These are phyloP conservation scores for Dorcus parallelipipedus DNA, from an alignment of 2,888 invertebrate genomes.

Conservation along the genomic window DNA sequence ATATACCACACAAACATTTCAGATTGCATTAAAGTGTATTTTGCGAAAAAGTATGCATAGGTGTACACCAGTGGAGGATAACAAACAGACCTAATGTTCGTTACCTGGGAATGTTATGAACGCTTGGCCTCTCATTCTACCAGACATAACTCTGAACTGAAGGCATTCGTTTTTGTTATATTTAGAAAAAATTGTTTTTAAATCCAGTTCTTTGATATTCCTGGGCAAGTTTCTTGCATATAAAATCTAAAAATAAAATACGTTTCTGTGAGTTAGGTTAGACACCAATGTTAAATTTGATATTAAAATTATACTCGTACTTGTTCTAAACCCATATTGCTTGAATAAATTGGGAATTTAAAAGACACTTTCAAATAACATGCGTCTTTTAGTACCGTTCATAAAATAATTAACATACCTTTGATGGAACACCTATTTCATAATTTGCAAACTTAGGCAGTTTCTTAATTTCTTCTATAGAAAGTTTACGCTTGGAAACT, in stretches of 20 bases:
- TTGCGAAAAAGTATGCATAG: too few relatives aligned
- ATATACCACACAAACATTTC: too few relatives aligned
- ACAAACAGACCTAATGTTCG: too few relatives aligned
- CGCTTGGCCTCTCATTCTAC: constrained; percentile 59
- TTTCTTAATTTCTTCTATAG: constrained; percentile 53
- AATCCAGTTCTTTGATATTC: constrained; percentile 48
- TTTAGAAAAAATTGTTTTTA: constrained; percentile 52
- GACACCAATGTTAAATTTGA: too few relatives aligned
- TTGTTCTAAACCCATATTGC: too few relatives aligned
- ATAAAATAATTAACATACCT: constrained; percentile 39
- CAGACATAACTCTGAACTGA: constrained; percentile 49
- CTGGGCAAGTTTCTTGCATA: constrained; percentile 58
- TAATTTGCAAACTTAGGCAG: constrained; percentile 56
- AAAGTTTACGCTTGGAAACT: constrained; percentile 51
- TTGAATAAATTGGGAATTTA: too few relatives aligned
- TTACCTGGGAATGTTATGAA: constrained; percentile 56
- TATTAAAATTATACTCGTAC: too few relatives aligned
- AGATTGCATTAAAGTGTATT: too few relatives aligned
- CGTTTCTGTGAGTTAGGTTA: not conserved
- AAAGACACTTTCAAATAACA: too few relatives aligned
- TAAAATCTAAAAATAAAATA: constrained; percentile 46
- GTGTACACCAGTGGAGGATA: too few relatives aligned
- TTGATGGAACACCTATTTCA: constrained; percentile 53
- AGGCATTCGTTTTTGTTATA: constrained; percentile 43
- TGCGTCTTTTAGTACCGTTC: not conserved